Evolutionary conservation across 2,888 invertebrate genomes (phyloP), one percentile per base, ranked within the genome.

Genomic region (Mesodorylaimus sp.): DNA sequence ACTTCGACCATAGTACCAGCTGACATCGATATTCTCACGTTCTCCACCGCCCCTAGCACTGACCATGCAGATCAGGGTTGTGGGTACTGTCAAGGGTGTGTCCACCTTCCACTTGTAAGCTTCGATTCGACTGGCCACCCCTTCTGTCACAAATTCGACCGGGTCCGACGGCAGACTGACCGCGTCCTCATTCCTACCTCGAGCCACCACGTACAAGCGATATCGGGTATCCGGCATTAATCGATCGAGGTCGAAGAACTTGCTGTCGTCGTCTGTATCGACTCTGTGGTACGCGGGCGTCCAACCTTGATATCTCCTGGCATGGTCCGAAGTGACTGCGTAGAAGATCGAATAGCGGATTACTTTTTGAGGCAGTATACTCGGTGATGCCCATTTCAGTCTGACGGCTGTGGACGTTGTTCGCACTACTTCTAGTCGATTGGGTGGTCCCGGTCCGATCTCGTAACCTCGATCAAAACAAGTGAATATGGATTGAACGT

Each of bases 401-500:
- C 13, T 26, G 10, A n/a, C 48, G 19, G 48, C n/a, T 3, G 5
- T 47, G 10, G 39, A 3, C 13, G 41, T 42, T 13, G 24, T 13
- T 7, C 16, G n/a, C 10, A 3, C 13, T 13, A 7, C 26, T 13
- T 23, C 19, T 19, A 50, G 39, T 19, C 56, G 44, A 0, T 42
- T 48, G 7, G 63, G 64, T 13, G 49, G 50, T 2, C 59, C 51
- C 1, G 63, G 64, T 27, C 52, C 52, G 29, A 42, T 43, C 24
- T 28, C 27, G 50, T 61, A 60, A 26, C 61, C 59, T 1, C 49
- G 49, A 19, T 45, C 38, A 13, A 60, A 51, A 49, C 63, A 63
- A 7, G 38, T 37, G 50, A 57, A 63, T 47, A 64, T 58, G 25
- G 57, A 27, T 1, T 43, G 48, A 7, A 59, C 42, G 43, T 64